phyloP scores from a whole-genome alignment of 1,140 invertebrate species.

The Battus philenor region DNA sequence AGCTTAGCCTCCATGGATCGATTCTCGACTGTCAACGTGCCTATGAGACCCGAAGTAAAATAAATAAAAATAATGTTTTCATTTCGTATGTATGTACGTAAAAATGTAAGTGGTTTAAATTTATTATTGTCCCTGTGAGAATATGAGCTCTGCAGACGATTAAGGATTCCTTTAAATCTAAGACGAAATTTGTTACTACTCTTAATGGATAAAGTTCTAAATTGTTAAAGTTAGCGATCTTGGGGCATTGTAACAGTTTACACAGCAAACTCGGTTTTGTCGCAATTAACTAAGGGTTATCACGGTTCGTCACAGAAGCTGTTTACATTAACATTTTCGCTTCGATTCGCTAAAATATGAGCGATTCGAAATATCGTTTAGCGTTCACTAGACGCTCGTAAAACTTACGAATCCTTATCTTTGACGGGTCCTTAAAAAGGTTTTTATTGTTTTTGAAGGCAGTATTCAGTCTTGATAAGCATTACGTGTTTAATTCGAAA shows the following conservation, averaged over 20 bases:
- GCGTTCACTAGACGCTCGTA: too few species aligned
- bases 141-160: constrained; percentile 1
- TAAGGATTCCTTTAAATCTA: constrained; percentile 9
- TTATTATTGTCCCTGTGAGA: not conserved
- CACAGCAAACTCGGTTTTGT: constrained; percentile 33
- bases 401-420: too few species aligned
- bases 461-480: too few species aligned
- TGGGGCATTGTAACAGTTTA: constrained; percentile 51
- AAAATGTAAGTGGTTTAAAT: too few species aligned
- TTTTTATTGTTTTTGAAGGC: too few species aligned
- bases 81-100: too few species aligned
- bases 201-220: constrained; percentile 50
- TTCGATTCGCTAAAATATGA: not conserved
- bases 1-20: too few species aligned
- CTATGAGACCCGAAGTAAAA: too few species aligned
- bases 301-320: constrained; percentile 1
- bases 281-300: constrained; percentile 12
- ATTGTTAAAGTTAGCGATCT: constrained; percentile 52
- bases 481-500: too few species aligned
- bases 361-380: not conserved
- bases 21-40: too few species aligned
- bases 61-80: too few species aligned
- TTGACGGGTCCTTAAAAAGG: too few species aligned
- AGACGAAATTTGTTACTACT: constrained; percentile 14
- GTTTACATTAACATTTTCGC: not conserved